A percentile compares a stretch with the other conserved stretches of the same genome.
Evolutionary conservation across 2,888 invertebrate genomes (phyloP).

Genomic region (Pachydiplax longipennis): DNA sequence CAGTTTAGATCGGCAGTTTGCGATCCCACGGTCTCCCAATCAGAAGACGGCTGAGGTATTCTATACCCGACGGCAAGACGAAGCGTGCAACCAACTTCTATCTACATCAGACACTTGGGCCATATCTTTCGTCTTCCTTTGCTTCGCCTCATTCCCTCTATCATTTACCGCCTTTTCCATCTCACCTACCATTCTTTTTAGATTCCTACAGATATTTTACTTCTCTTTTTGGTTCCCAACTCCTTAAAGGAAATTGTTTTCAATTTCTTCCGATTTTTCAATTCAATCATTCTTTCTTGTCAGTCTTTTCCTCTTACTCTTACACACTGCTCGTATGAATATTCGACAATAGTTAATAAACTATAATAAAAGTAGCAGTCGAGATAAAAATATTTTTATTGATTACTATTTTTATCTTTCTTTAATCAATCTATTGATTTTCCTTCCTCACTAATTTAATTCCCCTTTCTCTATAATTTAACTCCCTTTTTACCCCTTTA

Average conservation of each 20-base stretch:
- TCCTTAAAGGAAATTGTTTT: no score
- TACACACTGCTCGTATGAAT: no score
- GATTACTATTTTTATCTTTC: neutral
- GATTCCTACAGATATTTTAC: no score
- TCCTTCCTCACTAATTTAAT: no score
- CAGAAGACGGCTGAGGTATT: neutral
- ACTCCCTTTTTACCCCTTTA: no score
- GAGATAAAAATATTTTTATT: no score
- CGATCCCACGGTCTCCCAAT: neutral
- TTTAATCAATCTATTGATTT: neutral
- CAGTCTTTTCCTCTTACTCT: no score
- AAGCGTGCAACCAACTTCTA: neutral
- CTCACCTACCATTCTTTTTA: neutral
- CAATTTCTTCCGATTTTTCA: no score
- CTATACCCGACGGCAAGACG: neutral
- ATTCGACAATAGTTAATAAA: no score
- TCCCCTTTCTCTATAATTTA: neutral
- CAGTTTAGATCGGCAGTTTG: neutral
- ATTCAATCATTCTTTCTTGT: no score
- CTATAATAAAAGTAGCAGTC: no score
- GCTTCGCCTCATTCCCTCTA: neutral
- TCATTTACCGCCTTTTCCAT: neutral
- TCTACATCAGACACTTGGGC: neutral
- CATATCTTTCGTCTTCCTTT: neutral
- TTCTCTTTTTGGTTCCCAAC: no score